Evolutionary conservation across 2,888 invertebrate species (phyloP).

Genomic region (Neoaliturus tenellus): DNA sequence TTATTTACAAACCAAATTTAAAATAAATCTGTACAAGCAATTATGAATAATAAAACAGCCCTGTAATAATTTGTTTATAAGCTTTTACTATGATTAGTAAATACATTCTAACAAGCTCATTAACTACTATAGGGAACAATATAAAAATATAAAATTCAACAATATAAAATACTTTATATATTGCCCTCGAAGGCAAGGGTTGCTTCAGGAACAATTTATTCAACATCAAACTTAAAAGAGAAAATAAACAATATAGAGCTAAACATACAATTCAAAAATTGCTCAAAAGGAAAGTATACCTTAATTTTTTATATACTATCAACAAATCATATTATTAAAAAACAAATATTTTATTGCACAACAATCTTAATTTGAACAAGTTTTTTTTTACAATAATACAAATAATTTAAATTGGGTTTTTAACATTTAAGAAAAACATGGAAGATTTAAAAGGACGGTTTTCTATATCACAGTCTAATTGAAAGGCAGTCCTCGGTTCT

Average conservation of each 20-base stretch:
- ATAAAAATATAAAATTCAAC: constrained; percentile 53
- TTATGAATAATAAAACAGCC: background rate
- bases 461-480: constrained; percentile 55
- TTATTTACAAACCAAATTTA: constrained; percentile 27
- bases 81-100: background rate
- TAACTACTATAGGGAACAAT: constrained; percentile 11
- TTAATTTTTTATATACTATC: no score
- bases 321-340: no score
- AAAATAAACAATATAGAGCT: background rate
- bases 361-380: no score
- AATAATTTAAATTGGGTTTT: background rate
- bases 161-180: constrained; percentile 16
- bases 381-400: background rate
- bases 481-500: constrained; percentile 54
- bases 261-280: background rate
- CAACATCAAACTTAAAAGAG: background rate
- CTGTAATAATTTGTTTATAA: constrained; percentile 22
- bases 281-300: no score
- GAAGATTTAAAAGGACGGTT: constrained; percentile 55
- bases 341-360: no score
- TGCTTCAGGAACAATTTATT: constrained; percentile 41
- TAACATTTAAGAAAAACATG: background rate
- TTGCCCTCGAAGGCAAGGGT: constrained; percentile 18
- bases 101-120: constrained; percentile 7
- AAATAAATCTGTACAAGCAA: constrained; percentile 17